Base-by-base conservation (phyloP, 2,888 invertebrate species). In the Punctoribates punctum region DNA sequence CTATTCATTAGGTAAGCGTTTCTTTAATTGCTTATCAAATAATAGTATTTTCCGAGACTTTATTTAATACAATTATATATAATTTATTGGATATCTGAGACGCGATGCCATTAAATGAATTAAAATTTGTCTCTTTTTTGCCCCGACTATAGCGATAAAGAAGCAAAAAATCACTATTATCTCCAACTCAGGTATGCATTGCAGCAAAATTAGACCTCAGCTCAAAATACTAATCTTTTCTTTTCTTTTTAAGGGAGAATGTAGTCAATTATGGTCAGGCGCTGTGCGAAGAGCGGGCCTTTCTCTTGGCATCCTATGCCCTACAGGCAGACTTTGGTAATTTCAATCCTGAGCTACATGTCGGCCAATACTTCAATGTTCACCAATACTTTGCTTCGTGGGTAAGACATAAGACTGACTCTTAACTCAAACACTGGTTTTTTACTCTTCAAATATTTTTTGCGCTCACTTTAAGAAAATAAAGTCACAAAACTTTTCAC, bases 321-420 rank as follows among this genome's bases (percentile, higher is more conserved):
- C 87, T 97, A 81, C 96, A 96, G 86, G 94, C 95, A 57, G 95
- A 96, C 85, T 88, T 91, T 83, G 96, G 95, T 54, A 93, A 94
- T 85, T 90, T 88, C 82, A 86, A 87, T 80, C 87, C 88, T 79
- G 86, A 86, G 77, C 81, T 80, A 62, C 82, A 83, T 77, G 77
- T 80, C 54, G 81, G 81, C 34, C 80, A 81, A 29, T 89, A 89
- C 82, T 95, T 94, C 85, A 91, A 92, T 82, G 89, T 91, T 42
- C 90, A 91, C 82, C 91, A 93, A 82, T 94, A 94, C 84, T 90
- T 94, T 79, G 93, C 94, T 74, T 86, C 89, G 54, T 85, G 85
- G 85, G 85, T 85, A 81, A 78, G 82, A 80, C 38, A 9, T n/a
- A 48, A 17, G 20, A 57, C 25, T n/a, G 51, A 51, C 51, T 51